Conservation (phyloP, 2,113 vertebrate genomes). For the Barnardius zonarius region DNA sequence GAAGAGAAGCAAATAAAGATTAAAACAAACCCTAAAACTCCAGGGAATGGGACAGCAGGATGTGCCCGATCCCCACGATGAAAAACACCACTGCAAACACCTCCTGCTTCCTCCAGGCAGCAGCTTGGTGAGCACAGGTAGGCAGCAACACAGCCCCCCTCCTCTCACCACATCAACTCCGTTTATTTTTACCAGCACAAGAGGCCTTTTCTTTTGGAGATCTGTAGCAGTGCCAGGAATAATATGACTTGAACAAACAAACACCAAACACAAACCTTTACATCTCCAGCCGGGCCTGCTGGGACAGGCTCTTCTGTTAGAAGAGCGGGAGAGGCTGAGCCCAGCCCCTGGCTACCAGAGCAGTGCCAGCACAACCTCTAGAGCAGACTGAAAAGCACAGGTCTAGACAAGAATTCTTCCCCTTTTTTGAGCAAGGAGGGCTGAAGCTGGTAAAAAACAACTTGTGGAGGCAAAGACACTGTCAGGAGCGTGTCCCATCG, state of each 20-base stretch:
- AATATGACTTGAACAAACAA: conserved; percentile 25
- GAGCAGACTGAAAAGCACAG: conserved; percentile 6
- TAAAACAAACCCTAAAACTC: not conserved
- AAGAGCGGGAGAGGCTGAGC: conserved; percentile 13
- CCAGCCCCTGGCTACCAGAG: conserved; percentile 9
- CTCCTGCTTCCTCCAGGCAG: not conserved
- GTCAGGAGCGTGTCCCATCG: fast-evolving
- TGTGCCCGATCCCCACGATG: not conserved
- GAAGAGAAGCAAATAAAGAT: not conserved
- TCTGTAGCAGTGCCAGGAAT: not conserved
- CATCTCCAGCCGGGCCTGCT: conserved; percentile 4
- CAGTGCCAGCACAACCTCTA: not conserved
- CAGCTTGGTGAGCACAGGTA: not conserved
- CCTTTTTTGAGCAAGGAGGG: not conserved
- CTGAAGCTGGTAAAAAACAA: not conserved
- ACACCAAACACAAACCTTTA: not conserved
- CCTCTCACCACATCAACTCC: not conserved
- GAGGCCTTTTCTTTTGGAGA: not conserved
- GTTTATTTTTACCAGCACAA: conserved; percentile 32
- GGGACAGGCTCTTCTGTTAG: conserved; percentile 17
- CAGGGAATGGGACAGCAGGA: not conserved
- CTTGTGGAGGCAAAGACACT: not conserved
- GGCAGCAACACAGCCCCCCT: not conserved
- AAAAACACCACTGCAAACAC: fast-evolving
- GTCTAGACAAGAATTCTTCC: conserved; percentile 30